Percentiles rank a stretch among this genome's conserved stretches.
These are phyloP conservation scores for Tetraodon nigroviridis DNA, from an alignment of 2,113 vertebrate species.

Conservation along the genomic window DNA sequence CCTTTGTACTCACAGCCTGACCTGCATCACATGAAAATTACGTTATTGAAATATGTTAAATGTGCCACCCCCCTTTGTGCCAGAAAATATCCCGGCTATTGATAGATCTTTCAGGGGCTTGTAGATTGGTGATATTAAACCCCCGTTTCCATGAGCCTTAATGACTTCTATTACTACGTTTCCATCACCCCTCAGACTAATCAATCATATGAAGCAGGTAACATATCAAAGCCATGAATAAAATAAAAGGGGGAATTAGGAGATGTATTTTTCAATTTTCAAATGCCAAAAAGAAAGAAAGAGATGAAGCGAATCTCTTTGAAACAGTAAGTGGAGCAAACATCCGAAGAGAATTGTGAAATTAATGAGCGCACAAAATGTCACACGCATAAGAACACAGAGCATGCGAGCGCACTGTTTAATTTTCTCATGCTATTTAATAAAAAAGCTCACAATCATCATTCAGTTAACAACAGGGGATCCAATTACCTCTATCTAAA, in stretches of 20 bases:
- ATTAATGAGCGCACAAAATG: conserved; percentile 56
- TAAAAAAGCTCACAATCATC: conserved; percentile 89
- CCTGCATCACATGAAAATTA: conserved; percentile 74
- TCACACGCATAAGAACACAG: conserved; percentile 30
- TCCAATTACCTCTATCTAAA: conserved; percentile 93
- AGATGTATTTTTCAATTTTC: conserved; percentile 57
- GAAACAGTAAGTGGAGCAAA: conserved; percentile 21
- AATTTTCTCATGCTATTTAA: conserved; percentile 85
- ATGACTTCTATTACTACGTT: conserved; percentile 69
- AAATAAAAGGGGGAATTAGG: conserved; percentile 57
- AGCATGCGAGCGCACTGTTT: conserved; percentile 45
- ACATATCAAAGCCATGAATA: conserved; percentile 67
- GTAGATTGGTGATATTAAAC: conserved; percentile 70
- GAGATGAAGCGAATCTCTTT: conserved; percentile 1
- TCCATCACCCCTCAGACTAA: conserved; percentile 54
- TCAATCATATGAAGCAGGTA: conserved; percentile 69
- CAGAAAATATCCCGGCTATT: conserved; percentile 70
- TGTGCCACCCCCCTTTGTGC: conserved; percentile 31
- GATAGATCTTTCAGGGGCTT: conserved; percentile 62
- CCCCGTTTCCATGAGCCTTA: conserved; percentile 41
- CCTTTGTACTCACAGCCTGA: conserved; percentile 71
- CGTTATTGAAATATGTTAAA: conserved; percentile 77
- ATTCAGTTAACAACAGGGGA: conserved; percentile 81
- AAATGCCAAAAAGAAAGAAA: conserved; percentile 3
- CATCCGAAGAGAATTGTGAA: conserved; percentile 39